Base-by-base conservation (phyloP, 1,140 invertebrate genomes). In the Microplitis demolitor region DNA sequence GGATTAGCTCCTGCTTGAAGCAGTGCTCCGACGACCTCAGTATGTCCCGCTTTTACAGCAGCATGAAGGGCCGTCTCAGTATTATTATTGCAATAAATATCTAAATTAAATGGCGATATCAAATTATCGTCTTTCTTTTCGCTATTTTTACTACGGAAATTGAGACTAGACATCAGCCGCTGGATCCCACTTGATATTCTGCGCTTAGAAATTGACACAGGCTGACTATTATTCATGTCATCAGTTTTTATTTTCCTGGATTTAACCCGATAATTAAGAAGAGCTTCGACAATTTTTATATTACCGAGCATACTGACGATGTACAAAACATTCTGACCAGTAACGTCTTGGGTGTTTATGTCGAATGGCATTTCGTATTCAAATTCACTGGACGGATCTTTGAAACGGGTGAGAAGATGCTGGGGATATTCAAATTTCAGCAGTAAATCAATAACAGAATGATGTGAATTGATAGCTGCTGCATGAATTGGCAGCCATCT, bases 401-500 rank as follows among this genome's bases (percentile, higher is more conserved):
- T 93, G 83, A 81, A 89, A 71, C 81, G 78, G 31, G 85, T 81
- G 69, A 79, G 84, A 3, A 95, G 79, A 71, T 92, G 85, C 31
- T 90, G 87, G 0, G 96, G 95, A 88, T 97, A 98, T 0, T 92
- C 88, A 83, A 92, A 96, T 78, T 94, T 92, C 1, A 99, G 88
- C 3, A 98, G 86, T 16, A 94, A 81, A 54, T 95, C 93, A 51
- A 96, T 88, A 51, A 97, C 87, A 34, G 90, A 79, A 13, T 92
- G 85, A 85, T 98, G 96, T 3, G 94, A 94, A 82, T 96, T 95
- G 71, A 97, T 95, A 74, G 93, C 94, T 45, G 96, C 95, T 4
- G 96, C 96, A 87, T 99, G 97, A 33, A 98, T 89, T 0, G 97
- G 96, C 58, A 98, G 85, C 94, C 96, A 96, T 78, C 92, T 92